Evolutionary conservation across 2,113 vertebrate genomes (phyloP).

Genomic region (Mus spicilegus): DNA sequence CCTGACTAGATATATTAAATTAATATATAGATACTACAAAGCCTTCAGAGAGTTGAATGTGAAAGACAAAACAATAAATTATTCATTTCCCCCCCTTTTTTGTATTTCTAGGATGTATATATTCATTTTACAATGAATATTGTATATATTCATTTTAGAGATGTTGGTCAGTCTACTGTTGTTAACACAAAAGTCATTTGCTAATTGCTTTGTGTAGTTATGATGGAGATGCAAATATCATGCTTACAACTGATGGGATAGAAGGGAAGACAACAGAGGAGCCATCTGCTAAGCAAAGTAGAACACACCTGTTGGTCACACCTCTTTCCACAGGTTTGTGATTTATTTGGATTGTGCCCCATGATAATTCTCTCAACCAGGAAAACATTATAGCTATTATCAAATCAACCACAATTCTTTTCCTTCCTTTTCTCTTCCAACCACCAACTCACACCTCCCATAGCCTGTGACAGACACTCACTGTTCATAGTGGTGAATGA

Average conservation of each 20-base stretch:
- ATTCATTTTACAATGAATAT: not conserved
- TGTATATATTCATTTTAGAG: not conserved
- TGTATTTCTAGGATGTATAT: not conserved
- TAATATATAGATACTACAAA: not conserved
- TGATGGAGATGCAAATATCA: not conserved
- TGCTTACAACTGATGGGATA: conserved; percentile 15
- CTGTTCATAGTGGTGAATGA: conserved; percentile 46
- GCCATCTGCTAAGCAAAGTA: not conserved
- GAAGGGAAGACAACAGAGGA: not conserved
- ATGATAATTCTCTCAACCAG: not conserved
- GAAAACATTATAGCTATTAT: not conserved
- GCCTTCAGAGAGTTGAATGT: not conserved
- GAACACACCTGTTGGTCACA: not conserved
- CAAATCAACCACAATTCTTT: not conserved
- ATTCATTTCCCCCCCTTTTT: not conserved
- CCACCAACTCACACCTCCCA: not conserved
- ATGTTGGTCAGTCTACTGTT: not conserved
- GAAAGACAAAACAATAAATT: conserved; percentile 15
- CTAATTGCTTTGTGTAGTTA: not conserved
- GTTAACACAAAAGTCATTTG: not conserved
- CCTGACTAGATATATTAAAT: not conserved
- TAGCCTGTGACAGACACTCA: not conserved
- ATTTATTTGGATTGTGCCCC: not conserved
- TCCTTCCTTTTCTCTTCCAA: not conserved
- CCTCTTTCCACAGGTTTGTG: not conserved